Conservation (phyloP, 2,797 vertebrate genomes). For the Oryzias sinensis region DNA sequence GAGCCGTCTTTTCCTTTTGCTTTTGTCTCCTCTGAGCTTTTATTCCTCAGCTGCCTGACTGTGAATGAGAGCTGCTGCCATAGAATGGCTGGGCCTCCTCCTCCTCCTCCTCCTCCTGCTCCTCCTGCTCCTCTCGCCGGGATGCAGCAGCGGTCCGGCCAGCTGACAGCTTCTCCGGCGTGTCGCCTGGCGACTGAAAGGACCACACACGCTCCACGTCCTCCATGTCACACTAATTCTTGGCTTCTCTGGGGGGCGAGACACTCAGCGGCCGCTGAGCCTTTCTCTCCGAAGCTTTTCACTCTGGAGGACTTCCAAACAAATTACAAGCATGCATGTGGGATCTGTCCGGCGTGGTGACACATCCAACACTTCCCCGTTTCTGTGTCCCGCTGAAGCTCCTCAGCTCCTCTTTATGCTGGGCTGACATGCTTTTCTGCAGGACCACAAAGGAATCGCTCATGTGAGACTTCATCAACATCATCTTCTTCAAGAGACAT, state of each 20-base stretch:
- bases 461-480: too few species aligned
- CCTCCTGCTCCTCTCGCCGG: slow-evolving; percentile 30
- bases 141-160: slow-evolving; percentile 48
- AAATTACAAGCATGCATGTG: slow-evolving; percentile 59
- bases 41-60: slow-evolving; percentile 51
- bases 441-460: neutral
- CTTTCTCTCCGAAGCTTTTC: slow-evolving; percentile 26
- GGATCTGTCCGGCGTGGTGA: slow-evolving; percentile 57
- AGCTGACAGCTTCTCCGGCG: slow-evolving; percentile 53
- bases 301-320: slow-evolving; percentile 62
- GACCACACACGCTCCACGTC: slow-evolving; percentile 61
- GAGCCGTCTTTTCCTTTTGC: slow-evolving; percentile 42
- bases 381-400: slow-evolving; percentile 22
- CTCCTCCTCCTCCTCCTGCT: slow-evolving; percentile 23
- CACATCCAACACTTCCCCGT: slow-evolving; percentile 37
- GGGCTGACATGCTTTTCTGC: too few species aligned
- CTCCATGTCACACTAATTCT: slow-evolving; percentile 39
- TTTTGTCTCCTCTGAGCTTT: slow-evolving; percentile 49
- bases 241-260: slow-evolving; percentile 34
- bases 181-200: slow-evolving; percentile 53
- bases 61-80: slow-evolving; percentile 50
- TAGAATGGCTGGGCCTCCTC: slow-evolving; percentile 38
- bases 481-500: too few species aligned
- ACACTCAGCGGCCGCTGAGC: slow-evolving; percentile 33
- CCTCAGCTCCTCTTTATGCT: neutral